Evolutionary conservation across 1,140 invertebrate genomes (phyloP).

Genomic region (Aphelinus atriplicis): DNA sequence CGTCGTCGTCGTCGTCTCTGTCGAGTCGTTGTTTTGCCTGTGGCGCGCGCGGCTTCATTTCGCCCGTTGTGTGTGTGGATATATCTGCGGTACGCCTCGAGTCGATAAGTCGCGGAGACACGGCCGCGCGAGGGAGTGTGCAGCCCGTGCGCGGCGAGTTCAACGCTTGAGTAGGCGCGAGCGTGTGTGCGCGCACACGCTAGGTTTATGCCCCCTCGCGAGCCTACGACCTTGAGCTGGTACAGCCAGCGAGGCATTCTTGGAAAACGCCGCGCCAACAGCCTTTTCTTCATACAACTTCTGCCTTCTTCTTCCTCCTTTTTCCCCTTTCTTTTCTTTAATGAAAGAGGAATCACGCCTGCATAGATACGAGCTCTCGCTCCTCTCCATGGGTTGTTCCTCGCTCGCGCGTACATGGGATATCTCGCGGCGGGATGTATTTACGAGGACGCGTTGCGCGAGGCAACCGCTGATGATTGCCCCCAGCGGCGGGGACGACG

Average conservation of each 20-base stretch:
- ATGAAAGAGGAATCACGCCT: slow-evolving; percentile 32
- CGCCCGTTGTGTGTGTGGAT: too few relatives aligned
- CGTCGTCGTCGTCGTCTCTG: too few relatives aligned
- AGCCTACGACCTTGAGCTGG: slow-evolving; percentile 17
- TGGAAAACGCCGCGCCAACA: slow-evolving; percentile 9
- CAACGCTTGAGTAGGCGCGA: slow-evolving; percentile 2
- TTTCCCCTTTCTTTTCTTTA: slow-evolving; percentile 4
- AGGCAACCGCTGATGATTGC: too few relatives aligned
- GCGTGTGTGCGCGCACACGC: neutral
- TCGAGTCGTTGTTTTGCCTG: too few relatives aligned
- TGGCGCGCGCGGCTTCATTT: too few relatives aligned
- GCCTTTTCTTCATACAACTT: neutral
- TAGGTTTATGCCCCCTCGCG: slow-evolving; percentile 24
- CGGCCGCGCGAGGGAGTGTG: too few relatives aligned
- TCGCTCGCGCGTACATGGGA: too few relatives aligned
- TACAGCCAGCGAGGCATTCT: neutral
- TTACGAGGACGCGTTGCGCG: too few relatives aligned
- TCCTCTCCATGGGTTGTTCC: neutral
- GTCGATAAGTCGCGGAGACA: too few relatives aligned
- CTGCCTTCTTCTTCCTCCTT: neutral
- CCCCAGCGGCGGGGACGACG: too few relatives aligned
- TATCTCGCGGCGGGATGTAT: too few relatives aligned
- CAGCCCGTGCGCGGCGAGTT: slow-evolving; percentile 1
- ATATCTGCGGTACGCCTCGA: too few relatives aligned
- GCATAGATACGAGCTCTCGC: slow-evolving; percentile 23